Base-by-base conservation (phyloP, 2,113 vertebrate genomes). In the Dasypus novemcinctus region DNA sequence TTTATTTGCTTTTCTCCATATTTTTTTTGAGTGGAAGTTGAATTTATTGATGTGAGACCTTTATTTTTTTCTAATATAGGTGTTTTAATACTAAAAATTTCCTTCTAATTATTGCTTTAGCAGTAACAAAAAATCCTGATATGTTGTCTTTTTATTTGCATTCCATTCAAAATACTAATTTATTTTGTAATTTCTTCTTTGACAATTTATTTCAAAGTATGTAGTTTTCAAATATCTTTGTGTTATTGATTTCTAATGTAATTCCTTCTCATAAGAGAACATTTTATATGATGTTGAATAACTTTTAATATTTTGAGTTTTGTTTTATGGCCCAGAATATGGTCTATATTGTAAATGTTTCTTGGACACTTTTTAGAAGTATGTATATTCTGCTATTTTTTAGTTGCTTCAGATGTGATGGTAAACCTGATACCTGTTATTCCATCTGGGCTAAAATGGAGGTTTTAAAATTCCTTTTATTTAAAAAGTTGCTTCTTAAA, bases 181-280 rank as follows among this genome's bases (percentile, higher is more conserved):
- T 86, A 68, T 41, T 75, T 41, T 64, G 46, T 46, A 74, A 59
- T 83, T 68, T 89, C 15, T 94, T 75, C 36, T 83, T 83, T 89
- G 68, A 36, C 13, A 4, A 31, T 66, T 14, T 82, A 31, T 46
- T 82, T 82, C 11, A 20, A n/a, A 68, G 2, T 68, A 14, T 36
- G 33, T 74, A 57, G 86, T 88, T 93, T 93, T 49, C 7, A 74
- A 64, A 57, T 38, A 41, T 81, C 61, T 78, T 81, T 54, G 54
- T 64, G 21, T 88, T 74, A 82, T 27, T 93, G 83, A 69, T 69
- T 92, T 93, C 17, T 82, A 46, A 64, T 72, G 88, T 64, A 86
- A 79, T 87, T 93, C 23, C 33, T 79, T 86, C 52, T 54, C 21
- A 14, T 63, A 57, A 54, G 64, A 81, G 33, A 20, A 64, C 81